These are phyloP conservation scores for Eupithecia pulchellata DNA, from an alignment of 2,888 invertebrate genomes.

Conservation along the genomic window DNA sequence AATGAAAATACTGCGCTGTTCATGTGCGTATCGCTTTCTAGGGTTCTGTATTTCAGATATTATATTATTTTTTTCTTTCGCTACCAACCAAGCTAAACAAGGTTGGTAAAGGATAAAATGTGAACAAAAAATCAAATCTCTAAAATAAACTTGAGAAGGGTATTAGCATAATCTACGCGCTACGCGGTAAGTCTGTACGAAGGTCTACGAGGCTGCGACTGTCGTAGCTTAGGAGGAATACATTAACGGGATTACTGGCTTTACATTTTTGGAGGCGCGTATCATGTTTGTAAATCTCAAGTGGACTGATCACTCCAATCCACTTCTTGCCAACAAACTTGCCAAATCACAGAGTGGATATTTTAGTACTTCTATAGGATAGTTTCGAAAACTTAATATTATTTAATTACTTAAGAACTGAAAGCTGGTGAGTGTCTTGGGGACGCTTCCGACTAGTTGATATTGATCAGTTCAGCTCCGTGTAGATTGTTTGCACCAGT, in stretches of 20 bases:
- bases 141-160: slow-evolving; percentile 10
- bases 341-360: background rate
- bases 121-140: background rate
- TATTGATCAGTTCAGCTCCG: too few relatives aligned
- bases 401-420: too few relatives aligned
- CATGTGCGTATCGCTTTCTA: background rate
- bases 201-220: slow-evolving; percentile 28
- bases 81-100: background rate
- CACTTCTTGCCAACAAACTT: background rate
- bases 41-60: background rate
- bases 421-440: too few relatives aligned
- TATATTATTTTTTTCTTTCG: background rate
- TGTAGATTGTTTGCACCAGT: too few relatives aligned
- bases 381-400: too few relatives aligned
- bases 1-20: slow-evolving; percentile 9
- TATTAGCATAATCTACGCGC: slow-evolving; percentile 32
- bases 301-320: background rate
- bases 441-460: too few relatives aligned
- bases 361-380: background rate
- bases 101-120: slow-evolving; percentile 2
- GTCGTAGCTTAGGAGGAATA: slow-evolving; percentile 30
- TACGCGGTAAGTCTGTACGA: slow-evolving; percentile 28
- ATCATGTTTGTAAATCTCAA: slow-evolving; percentile 5
- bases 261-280: slow-evolving; percentile 16
- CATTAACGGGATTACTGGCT: slow-evolving; percentile 33